A percentile compares a stretch with the other conserved stretches of the same genome.
Conservation (phyloP, 2,888 invertebrate species). For the Chirona hameri region DNA sequence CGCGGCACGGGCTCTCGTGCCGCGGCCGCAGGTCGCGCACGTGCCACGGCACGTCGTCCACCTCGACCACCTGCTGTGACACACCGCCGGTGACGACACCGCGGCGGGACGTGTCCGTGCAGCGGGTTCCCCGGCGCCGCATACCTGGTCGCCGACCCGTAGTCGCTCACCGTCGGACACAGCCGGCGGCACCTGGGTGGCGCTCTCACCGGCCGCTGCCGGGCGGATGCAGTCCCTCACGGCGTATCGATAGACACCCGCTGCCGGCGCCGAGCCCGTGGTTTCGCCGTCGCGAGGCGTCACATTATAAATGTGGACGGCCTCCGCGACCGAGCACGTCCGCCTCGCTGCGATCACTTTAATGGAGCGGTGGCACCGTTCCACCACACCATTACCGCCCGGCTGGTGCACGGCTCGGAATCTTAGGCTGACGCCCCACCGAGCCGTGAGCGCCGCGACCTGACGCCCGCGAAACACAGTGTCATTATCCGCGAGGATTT, state of each 20-base stretch:
- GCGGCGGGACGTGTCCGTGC: not conserved
- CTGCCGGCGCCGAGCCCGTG: not conserved
- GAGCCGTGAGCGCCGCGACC: not conserved
- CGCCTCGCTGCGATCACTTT: not conserved
- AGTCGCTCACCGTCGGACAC: not conserved
- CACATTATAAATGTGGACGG: not conserved
- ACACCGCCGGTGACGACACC: not conserved
- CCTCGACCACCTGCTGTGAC: not conserved
- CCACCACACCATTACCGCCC: not conserved
- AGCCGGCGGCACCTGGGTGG: not conserved
- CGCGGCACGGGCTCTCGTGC: not conserved
- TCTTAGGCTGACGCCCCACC: not conserved
- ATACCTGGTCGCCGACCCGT: not conserved
- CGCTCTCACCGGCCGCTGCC: not conserved
- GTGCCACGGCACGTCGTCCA: constrained; percentile 1
- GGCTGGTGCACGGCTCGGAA: constrained; percentile 14
- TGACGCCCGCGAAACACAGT: not conserved
- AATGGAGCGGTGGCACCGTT: constrained; percentile 4
- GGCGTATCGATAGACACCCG: not conserved
- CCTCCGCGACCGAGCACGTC: not conserved
- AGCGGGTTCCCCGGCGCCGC: not conserved
- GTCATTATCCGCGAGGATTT: not conserved
- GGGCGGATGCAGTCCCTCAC: not conserved
- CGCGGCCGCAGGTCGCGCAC: not conserved
- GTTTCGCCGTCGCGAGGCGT: not conserved